A percentile compares a stretch with the other conserved stretches of the same genome.
Evolutionary conservation across 2,888 invertebrate species (phyloP).

Genomic region (Ormyrus rosae): DNA sequence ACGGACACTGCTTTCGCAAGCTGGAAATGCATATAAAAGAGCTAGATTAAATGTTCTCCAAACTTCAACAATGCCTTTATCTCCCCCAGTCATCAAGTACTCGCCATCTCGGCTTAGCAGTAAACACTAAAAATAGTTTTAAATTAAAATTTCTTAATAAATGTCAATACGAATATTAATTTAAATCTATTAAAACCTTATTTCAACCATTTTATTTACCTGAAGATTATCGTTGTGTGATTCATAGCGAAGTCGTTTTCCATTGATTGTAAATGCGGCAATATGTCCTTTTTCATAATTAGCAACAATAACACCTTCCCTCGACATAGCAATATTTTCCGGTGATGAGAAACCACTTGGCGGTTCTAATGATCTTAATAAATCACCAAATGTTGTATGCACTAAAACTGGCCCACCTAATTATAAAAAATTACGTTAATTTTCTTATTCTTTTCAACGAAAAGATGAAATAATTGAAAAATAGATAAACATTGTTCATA

Average conservation of each 20-base stretch:
- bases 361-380: constrained; percentile 92
- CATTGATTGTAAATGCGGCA: constrained; percentile 96
- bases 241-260: constrained; percentile 90
- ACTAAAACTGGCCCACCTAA: constrained; percentile 95
- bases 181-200: background rate
- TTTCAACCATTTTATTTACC: constrained; percentile 77
- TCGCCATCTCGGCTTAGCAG: constrained; percentile 98
- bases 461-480: no score
- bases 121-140: constrained; percentile 83
- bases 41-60: constrained; percentile 98
- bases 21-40: constrained; percentile 97
- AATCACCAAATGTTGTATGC: constrained; percentile 98
- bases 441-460: background rate
- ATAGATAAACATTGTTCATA: no score
- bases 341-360: constrained; percentile 86
- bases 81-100: constrained; percentile 98
- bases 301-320: constrained; percentile 97
- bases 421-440: constrained; percentile 15
- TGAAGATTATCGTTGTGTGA: constrained; percentile 96
- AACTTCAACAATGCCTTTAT: constrained; percentile 97
- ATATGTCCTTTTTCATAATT: constrained; percentile 95
- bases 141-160: constrained; percentile 1
- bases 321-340: constrained; percentile 93
- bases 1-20: constrained; percentile 95
- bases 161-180: background rate